phyloP scores from a whole-genome alignment of 2,797 vertebrate genomes.

The Podarcis siculus region DNA sequence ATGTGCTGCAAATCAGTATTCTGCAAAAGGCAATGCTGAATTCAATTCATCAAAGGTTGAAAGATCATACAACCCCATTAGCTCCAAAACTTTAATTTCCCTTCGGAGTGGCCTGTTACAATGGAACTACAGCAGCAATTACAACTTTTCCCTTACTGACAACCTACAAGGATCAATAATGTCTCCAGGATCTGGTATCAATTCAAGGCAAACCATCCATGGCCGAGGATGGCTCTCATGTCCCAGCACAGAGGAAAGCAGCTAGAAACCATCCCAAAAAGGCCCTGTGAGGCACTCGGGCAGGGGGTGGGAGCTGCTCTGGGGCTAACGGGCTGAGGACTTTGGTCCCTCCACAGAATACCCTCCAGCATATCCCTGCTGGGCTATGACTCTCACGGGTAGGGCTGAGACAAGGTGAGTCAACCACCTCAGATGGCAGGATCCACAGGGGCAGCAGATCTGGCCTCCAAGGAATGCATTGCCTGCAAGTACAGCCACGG shows the following conservation, averaged over 20 bases:
- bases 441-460: too few species aligned
- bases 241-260: background rate
- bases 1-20: constrained; percentile 76
- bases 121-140: constrained; percentile 80
- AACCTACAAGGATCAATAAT: constrained; percentile 80
- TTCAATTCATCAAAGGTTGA: constrained; percentile 80
- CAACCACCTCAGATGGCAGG: too few species aligned
- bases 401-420: too few species aligned
- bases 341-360: background rate
- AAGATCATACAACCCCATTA: constrained; percentile 82
- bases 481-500: too few species aligned
- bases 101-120: constrained; percentile 79
- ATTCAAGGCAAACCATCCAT: constrained; percentile 60
- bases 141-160: constrained; percentile 80
- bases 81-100: constrained; percentile 83
- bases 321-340: background rate
- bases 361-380: background rate
- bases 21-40: constrained; percentile 60
- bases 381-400: background rate
- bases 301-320: background rate
- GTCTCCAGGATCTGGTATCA: constrained; percentile 55
- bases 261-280: background rate
- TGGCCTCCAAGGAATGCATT: too few species aligned
- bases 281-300: background rate
- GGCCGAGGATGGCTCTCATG: background rate